Evolutionary conservation across 2,888 invertebrate species (phyloP).

Genomic region (Osmoderma eremita): DNA sequence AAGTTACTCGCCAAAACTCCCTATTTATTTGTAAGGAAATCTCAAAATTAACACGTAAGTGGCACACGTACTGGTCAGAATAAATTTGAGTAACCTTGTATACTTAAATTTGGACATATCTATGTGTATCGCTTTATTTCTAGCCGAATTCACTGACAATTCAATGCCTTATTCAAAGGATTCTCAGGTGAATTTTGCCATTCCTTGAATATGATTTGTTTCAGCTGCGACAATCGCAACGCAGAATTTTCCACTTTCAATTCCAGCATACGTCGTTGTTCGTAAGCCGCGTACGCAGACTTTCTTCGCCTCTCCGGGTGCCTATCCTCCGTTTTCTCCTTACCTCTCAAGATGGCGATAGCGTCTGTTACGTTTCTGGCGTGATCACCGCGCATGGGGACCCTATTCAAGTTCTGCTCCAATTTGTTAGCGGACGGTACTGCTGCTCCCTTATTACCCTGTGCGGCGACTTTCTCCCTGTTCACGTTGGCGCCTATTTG

Average conservation of each 20-base stretch:
- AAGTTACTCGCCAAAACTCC: no score
- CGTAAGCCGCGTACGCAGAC: slow-evolving; percentile 90
- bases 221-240: slow-evolving; percentile 91
- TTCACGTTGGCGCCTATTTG: slow-evolving; percentile 68
- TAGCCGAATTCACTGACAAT: no score
- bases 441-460: slow-evolving; percentile 60
- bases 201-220: slow-evolving; percentile 93
- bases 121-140: no score
- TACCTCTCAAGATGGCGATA: slow-evolving; percentile 28
- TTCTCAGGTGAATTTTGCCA: slow-evolving; percentile 98
- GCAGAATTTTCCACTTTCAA: slow-evolving; percentile 92
- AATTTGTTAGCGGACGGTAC: slow-evolving; percentile 73
- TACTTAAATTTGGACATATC: no score
- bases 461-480: background rate
- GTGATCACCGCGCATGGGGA: slow-evolving; percentile 70
- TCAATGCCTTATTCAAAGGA: slow-evolving; percentile 66
- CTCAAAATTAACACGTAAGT: no score
- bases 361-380: slow-evolving; percentile 34
- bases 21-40: no score
- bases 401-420: slow-evolving; percentile 92
- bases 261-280: slow-evolving; percentile 82
- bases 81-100: no score
- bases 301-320: slow-evolving; percentile 96
- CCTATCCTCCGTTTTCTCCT: slow-evolving; percentile 72
- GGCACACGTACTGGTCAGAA: no score